phyloP scores from a whole-genome alignment of 2,797 vertebrate genomes.

The Helicolenus hilgendorfi region DNA sequence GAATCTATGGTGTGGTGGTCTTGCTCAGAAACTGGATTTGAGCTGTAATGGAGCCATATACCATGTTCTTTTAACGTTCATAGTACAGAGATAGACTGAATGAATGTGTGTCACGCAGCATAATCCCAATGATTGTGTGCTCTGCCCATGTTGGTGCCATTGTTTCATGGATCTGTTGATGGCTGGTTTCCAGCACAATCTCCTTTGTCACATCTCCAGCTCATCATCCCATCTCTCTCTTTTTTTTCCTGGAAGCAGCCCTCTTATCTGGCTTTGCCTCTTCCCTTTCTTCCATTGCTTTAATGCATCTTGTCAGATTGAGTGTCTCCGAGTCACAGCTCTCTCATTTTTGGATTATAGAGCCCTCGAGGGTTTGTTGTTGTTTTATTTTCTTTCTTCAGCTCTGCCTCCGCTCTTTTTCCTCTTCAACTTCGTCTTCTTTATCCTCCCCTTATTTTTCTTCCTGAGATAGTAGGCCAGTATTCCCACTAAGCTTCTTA shows the following conservation, averaged over 20 bases:
- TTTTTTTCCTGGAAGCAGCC: constrained; percentile 58
- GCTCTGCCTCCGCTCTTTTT: constrained; percentile 28
- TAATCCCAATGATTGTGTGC: constrained; percentile 67
- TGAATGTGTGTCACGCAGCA: constrained; percentile 60
- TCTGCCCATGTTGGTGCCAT: constrained; percentile 67
- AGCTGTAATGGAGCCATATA: constrained; percentile 44
- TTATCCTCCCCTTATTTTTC: constrained; percentile 28
- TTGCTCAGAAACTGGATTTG: constrained; percentile 23
- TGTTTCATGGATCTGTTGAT: constrained; percentile 78
- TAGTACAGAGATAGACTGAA: constrained; percentile 36
- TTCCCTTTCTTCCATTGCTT: constrained; percentile 72
- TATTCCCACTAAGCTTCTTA: constrained; percentile 84
- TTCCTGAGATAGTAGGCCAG: constrained; percentile 30
- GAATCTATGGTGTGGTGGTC: neutral
- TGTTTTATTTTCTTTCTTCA: constrained; percentile 28
- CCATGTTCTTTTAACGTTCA: constrained; percentile 57
- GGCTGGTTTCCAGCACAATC: constrained; percentile 80
- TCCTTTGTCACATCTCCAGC: constrained; percentile 81
- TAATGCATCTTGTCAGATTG: constrained; percentile 83
- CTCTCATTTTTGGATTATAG: constrained; percentile 78
- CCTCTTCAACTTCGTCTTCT: constrained; percentile 26
- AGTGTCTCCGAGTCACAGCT: constrained; percentile 77
- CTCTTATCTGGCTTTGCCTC: constrained; percentile 69
- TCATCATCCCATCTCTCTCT: constrained; percentile 74
- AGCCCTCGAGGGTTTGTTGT: constrained; percentile 72